Base-by-base conservation (phyloP, 1,140 invertebrate genomes). In the Drosophila ercepeae region DNA sequence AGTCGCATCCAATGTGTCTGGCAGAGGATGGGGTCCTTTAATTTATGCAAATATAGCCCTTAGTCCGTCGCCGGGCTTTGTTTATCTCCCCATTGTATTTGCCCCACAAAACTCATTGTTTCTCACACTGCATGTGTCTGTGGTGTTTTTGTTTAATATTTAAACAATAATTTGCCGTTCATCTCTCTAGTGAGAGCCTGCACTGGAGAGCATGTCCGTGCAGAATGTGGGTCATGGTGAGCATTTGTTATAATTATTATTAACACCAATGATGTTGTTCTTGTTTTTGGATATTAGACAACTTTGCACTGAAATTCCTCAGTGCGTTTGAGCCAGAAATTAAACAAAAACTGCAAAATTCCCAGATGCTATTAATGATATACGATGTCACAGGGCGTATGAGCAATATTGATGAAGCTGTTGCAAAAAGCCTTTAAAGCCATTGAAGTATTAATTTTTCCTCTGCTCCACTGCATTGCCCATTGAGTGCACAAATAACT, bases 31-130 rank as follows among this genome's bases (percentile, higher is more conserved):
- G 23, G 1, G 16, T 13, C 7, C 29, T 32, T 64, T 57, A 77
- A 58, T 64, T 61, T 64, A 76, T 57, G 73, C 57, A 76, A 76
- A 63, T 77, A 69, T 76, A 34, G 46, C 8, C 60, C 60, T 45
- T 16, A 36, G 60, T 52, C 36, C n/a, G 63, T 25, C 21, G 27
- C 18, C n/a, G 21, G 16, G 21, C 63, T 65, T 65, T 67, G 63
- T 67, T 44, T 36, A 45, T 34, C 27, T 21, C 1, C 36, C 64
- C 64, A 67, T 67, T 53, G 46, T 67, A 45, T 67, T 67, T 45
- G 60, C n/a, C 27, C 16, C 48, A 67, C 61, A 67, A 67, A 67
- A 45, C 34, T 60, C 60, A 53, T 67, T 67, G 60, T 67, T 19
- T 23, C 41, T 49, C n/a, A 49, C 9, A 5, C 14, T 46, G 14